Percentiles rank a stretch among this genome's conserved stretches.
Evolutionary conservation across 2,113 vertebrate genomes (phyloP).

Genomic region (Crotalus horridus): DNA sequence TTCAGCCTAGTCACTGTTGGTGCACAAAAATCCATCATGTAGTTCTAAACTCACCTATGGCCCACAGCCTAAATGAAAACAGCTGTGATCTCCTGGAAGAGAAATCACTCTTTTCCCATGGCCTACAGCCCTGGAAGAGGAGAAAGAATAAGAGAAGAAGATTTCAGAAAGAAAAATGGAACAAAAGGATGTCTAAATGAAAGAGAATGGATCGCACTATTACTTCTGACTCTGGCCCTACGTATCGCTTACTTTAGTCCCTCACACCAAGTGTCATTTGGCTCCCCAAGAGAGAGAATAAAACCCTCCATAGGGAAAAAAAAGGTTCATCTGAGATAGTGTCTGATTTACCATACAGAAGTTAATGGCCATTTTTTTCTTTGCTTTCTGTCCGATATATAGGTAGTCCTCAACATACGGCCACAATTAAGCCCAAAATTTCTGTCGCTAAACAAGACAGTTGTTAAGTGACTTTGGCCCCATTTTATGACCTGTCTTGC

Average conservation of each 20-base stretch:
- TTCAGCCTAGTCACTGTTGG: neutral
- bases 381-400: neutral
- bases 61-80: neutral
- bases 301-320: neutral
- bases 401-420: neutral
- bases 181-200: neutral
- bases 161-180: neutral
- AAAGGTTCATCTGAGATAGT: neutral
- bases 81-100: neutral
- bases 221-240: neutral
- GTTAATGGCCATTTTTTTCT: neutral
- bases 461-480: neutral
- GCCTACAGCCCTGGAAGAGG: neutral
- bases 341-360: neutral
- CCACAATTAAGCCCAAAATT: neutral
- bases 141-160: neutral
- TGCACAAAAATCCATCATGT: neutral
- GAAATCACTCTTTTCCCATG: neutral
- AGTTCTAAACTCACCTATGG: neutral
- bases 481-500: neutral
- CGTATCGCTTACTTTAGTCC: neutral
- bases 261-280: neutral
- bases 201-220: neutral
- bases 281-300: neutral
- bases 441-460: neutral